These are phyloP conservation scores for Drosophila melanosoma DNA, from an alignment of 2,888 invertebrate genomes.

Conservation along the genomic window DNA sequence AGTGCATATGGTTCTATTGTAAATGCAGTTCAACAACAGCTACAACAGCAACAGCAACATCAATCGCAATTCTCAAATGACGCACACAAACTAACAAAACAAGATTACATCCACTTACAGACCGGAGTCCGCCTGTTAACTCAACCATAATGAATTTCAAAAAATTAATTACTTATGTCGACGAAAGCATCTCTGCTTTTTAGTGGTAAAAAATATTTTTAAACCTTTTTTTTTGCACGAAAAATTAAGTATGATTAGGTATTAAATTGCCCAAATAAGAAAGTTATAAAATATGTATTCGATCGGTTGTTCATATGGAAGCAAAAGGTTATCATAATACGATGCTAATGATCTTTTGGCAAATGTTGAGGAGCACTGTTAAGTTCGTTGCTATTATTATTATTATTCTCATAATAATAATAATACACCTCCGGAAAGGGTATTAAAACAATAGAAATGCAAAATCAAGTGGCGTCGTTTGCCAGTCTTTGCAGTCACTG, in stretches of 20 bases:
- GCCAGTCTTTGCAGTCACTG: conserved; percentile 2
- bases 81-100: conserved; percentile 26
- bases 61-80: conserved; percentile 27
- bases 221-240: too few species aligned
- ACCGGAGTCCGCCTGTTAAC: not conserved
- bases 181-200: not conserved
- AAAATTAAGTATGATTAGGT: too few species aligned
- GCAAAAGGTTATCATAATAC: not conserved
- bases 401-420: too few species aligned
- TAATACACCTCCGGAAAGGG: not conserved
- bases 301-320: not conserved
- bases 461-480: conserved; percentile 7
- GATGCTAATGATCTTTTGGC: too few species aligned
- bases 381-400: not conserved
- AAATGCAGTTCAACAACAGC: conserved; percentile 22
- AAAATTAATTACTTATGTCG: not conserved
- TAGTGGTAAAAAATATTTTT: not conserved
- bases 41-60: not conserved
- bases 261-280: not conserved
- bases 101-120: conserved; percentile 7
- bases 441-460: conserved; percentile 11
- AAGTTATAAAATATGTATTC: not conserved
- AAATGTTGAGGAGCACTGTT: not conserved
- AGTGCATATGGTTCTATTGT: conserved; percentile 19
- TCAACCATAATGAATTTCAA: not conserved